Conservation (phyloP, 2,888 invertebrate species). For the Melanchra persicariae region DNA sequence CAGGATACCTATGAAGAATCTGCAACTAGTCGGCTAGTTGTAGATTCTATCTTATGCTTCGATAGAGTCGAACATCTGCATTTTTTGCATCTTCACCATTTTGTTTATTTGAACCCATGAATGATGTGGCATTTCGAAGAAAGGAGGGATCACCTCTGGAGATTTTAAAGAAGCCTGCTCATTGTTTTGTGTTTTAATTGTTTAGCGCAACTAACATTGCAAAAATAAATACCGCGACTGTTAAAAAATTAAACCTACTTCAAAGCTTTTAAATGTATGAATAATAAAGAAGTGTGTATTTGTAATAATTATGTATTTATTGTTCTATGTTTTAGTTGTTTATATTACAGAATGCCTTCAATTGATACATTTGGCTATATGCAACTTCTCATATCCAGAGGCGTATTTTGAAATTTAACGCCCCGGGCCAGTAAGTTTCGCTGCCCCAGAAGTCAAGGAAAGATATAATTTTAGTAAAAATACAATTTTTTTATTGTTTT, state of each 20-base stretch:
- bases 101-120: background rate
- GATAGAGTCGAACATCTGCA: too few relatives aligned
- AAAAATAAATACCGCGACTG: background rate
- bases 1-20: too few relatives aligned
- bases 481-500: too few relatives aligned
- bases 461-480: too few relatives aligned
- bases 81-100: background rate
- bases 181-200: background rate
- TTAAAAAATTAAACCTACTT: background rate
- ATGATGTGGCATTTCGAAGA: background rate
- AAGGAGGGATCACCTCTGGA: background rate
- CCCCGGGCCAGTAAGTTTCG: too few relatives aligned
- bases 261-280: slow-evolving; percentile 2
- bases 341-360: too few relatives aligned
- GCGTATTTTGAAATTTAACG: too few relatives aligned
- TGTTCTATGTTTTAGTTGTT: background rate
- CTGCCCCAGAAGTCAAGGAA: too few relatives aligned
- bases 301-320: background rate
- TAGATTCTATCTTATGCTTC: too few relatives aligned
- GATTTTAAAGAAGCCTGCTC: background rate
- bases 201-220: background rate
- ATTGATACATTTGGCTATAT: too few relatives aligned
- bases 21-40: too few relatives aligned
- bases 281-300: background rate
- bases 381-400: background rate